phyloP scores from a whole-genome alignment of 2,888 invertebrate genomes.

The Rhamnusium bicolor region DNA sequence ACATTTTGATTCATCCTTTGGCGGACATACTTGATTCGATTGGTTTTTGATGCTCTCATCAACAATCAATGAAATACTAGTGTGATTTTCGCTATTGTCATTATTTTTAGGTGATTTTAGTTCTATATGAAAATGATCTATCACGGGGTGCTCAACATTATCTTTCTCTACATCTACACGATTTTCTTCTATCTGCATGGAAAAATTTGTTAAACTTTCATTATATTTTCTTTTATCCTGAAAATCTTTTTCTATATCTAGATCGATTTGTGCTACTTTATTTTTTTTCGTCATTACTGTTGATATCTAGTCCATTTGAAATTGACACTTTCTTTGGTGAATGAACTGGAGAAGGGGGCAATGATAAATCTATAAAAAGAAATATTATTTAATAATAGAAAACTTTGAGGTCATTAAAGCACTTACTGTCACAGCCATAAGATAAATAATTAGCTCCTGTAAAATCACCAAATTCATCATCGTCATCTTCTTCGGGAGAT shows the following conservation, averaged over 20 bases:
- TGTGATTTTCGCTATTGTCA: background rate
- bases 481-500: slow-evolving; percentile 71
- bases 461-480: slow-evolving; percentile 78
- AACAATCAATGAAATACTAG: background rate
- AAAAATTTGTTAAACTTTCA: slow-evolving; percentile 36
- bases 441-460: slow-evolving; percentile 70
- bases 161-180: background rate
- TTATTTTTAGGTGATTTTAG: background rate
- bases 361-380: slow-evolving; percentile 48
- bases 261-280: slow-evolving; percentile 22
- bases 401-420: background rate
- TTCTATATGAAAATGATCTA: background rate
- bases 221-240: slow-evolving; percentile 60
- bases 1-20: background rate
- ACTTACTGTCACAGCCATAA: slow-evolving; percentile 66
- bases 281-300: slow-evolving; percentile 51
- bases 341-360: slow-evolving; percentile 55
- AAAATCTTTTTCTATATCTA: slow-evolving; percentile 59
- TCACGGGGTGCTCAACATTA: background rate
- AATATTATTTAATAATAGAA: background rate
- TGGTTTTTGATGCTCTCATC: background rate
- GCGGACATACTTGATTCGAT: background rate
- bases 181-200: background rate
- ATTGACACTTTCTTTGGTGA: slow-evolving; percentile 52
- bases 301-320: slow-evolving; percentile 52